Evolutionary conservation across 2,888 invertebrate genomes (phyloP).

Genomic region (Spicauda simplicius): DNA sequence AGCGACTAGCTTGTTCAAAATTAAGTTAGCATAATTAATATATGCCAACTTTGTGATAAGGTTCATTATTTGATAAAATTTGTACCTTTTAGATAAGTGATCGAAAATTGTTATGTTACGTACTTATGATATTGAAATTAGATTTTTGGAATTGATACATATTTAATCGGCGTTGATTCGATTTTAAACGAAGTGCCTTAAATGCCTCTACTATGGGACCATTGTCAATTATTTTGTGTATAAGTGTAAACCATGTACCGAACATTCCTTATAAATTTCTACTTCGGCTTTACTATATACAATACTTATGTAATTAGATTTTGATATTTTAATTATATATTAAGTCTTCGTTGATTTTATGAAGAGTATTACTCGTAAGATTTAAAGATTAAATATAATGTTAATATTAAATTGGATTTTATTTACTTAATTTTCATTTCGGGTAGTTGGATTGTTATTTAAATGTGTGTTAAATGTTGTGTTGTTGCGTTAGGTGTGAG

Average conservation of each 20-base stretch:
- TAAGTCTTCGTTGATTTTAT: conserved; percentile 71
- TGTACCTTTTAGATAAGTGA: conserved; percentile 43
- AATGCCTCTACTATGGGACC: conserved; percentile 68
- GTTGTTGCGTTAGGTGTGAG: conserved; percentile 36
- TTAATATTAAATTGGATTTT: conserved; percentile 51
- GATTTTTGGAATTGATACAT: conserved; percentile 41
- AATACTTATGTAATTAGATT: conserved; percentile 53
- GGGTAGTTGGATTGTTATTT: neutral
- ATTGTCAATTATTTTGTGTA: conserved; percentile 61
- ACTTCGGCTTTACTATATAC: conserved; percentile 61
- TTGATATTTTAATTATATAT: conserved; percentile 47
- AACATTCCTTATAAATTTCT: conserved; percentile 76
- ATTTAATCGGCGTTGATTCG: conserved; percentile 38
- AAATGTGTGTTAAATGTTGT: conserved; percentile 33
- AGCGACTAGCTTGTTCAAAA: neutral
- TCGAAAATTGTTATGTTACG: conserved; percentile 44
- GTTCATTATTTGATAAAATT: conserved; percentile 49
- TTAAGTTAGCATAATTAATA: conserved; percentile 5
- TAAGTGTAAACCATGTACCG: conserved; percentile 65
- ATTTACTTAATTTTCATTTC: conserved; percentile 40
- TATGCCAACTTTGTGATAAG: conserved; percentile 62
- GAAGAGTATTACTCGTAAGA: conserved; percentile 76
- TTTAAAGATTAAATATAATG: conserved; percentile 69
- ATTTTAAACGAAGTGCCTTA: conserved; percentile 65
- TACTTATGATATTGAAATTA: conserved; percentile 66